Conservation (phyloP, 2,888 invertebrate genomes). For the Harpagoxenus sublaevis region DNA sequence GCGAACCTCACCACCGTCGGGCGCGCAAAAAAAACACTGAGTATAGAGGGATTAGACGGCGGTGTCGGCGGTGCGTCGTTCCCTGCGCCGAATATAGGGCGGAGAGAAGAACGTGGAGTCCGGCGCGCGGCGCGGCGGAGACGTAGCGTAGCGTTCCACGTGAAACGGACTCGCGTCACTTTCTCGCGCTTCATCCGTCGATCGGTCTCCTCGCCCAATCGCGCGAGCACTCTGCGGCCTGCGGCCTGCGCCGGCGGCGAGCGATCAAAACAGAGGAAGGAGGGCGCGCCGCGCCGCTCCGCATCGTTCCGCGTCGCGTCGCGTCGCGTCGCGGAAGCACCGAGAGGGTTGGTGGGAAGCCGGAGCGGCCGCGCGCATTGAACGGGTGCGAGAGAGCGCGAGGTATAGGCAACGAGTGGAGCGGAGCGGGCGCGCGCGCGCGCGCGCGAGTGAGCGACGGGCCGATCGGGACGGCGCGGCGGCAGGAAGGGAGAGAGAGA, state of each 20-base stretch:
- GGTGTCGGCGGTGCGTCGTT: not conserved
- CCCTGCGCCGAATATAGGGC: not conserved
- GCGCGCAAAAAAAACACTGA: not conserved
- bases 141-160: not conserved
- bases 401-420: not conserved
- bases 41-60: not conserved
- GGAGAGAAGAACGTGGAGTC: not conserved
- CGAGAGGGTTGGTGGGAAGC: constrained; percentile 22
- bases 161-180: constrained; percentile 12
- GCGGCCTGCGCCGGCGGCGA: constrained; percentile 47
- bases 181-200: constrained; percentile 42
- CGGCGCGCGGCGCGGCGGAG: not conserved
- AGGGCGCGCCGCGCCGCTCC: constrained; percentile 39
- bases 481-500: not conserved
- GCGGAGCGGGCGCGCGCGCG: not conserved
- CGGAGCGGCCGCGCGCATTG: constrained; percentile 43
- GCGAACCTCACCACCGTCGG: constrained; percentile 14
- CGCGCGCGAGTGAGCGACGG: not conserved
- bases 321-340: not conserved
- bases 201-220: constrained; percentile 29
- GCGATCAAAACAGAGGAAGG: constrained; percentile 53
- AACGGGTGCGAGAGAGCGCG: constrained; percentile 45
- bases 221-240: constrained; percentile 52
- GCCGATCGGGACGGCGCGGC: not conserved
- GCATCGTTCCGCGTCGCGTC: not conserved